Base-by-base conservation (phyloP, 1,140 invertebrate species). In the Lamellibrachia luymesi region DNA sequence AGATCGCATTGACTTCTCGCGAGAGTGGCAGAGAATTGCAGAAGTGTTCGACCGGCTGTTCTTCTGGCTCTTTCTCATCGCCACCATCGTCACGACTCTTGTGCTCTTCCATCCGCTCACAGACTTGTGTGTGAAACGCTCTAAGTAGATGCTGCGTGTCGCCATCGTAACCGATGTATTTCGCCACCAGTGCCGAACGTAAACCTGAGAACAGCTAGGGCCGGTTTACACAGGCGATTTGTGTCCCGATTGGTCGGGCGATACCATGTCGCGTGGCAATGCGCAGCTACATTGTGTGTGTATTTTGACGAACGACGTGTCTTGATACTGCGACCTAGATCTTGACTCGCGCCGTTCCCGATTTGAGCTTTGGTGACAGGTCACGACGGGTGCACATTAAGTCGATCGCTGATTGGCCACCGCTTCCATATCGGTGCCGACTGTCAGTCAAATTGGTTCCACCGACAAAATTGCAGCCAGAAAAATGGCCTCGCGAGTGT, bases 11-110 rank as follows among this genome's bases (percentile, higher is more conserved):
- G 92, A 93, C 92, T 93, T 22, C 89, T 50, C 91, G 27, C 93
- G 90, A 64, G 94, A 94, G 50, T 94, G 94, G 94, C 49, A 91
- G 91, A 80, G 51, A 22, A 27, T 94, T 13, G 94, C 94, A 10
- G 93, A 92, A 91, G 92, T 94, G 8, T 94, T 94, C 91, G 94
- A 94, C 90, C 27, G 94, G 38, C 51, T 94, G 64, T 94, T 94
- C 92, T 94, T 94, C 90, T 94, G 94, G 94, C 38, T 94, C 52
- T 94, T 94, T 50, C 89, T 94, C 25, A 49, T 93, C n/a, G 94
- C 93, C 25, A 93, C 93, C 2, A 17, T 93, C 52, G 56, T 93
- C 49, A 80, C 93, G 6, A 94, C 94, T 38, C 92, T 94, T 22
- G 56, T 93, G 17, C 92, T 94, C 13, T 93, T 94, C 38, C 94